Percentiles rank a stretch among this genome's conserved stretches.
Conservation (phyloP, 2,888 invertebrate species). For the Phyllotreta cruciferae region DNA sequence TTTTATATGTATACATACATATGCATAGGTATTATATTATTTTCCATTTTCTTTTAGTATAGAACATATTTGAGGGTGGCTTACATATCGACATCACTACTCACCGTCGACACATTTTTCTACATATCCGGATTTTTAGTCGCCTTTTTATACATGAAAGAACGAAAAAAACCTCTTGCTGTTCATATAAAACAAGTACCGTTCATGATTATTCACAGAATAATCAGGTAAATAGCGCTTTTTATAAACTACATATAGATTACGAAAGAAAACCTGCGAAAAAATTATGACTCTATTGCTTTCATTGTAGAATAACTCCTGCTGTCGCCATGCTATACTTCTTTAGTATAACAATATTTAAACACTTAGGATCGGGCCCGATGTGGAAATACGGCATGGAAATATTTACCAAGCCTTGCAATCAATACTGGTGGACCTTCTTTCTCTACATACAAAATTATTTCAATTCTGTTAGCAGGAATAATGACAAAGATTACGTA, state of each 20-base stretch:
- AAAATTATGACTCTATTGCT: not conserved
- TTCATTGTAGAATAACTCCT: slow-evolving; percentile 42
- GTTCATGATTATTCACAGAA: slow-evolving; percentile 42
- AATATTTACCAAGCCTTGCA: slow-evolving; percentile 45
- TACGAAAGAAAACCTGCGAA: not conserved
- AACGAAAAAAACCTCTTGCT: slow-evolving; percentile 31
- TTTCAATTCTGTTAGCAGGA: slow-evolving; percentile 42
- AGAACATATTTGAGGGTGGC: slow-evolving; percentile 38
- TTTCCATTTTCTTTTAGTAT: slow-evolving; percentile 56
- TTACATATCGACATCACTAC: slow-evolving; percentile 58
- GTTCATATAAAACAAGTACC: slow-evolving; percentile 39
- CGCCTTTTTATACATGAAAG: slow-evolving; percentile 59
- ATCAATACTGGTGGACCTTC: slow-evolving; percentile 56
- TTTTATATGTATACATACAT: no score
- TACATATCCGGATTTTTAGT: slow-evolving; percentile 68
- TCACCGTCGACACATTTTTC: slow-evolving; percentile 73
- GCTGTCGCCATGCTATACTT: slow-evolving; percentile 41
- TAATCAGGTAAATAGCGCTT: slow-evolving; percentile 41
- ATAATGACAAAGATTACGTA: slow-evolving; percentile 3
- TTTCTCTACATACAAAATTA: slow-evolving; percentile 60
- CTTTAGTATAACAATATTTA: slow-evolving; percentile 30
- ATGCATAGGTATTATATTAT: not conserved
- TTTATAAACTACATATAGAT: no score
- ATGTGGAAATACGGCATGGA: slow-evolving; percentile 38
- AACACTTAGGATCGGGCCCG: slow-evolving; percentile 39